Evolutionary conservation across 2,888 invertebrate genomes (phyloP), one percentile per base, ranked within the genome.

Genomic region (Ceriagrion tenellum): DNA sequence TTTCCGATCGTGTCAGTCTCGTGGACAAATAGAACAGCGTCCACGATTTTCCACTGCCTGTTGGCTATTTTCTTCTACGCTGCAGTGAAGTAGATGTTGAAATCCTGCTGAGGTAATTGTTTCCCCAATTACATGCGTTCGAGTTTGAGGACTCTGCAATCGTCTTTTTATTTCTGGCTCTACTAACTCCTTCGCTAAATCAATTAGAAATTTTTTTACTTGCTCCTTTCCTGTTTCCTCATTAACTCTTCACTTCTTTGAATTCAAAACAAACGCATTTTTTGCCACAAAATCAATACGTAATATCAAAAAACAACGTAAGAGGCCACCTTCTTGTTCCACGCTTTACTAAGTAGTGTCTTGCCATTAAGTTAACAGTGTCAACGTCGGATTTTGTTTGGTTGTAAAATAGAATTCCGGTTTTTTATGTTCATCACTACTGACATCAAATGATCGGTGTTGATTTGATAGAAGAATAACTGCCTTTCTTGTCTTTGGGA

Each of bases 391-490:
- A 88, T 88, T 88, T 88, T 30, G 88, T 88, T 6, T 88, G 35
- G 40, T 88, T 20, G 23, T 63, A 63, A 63, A 63, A 63, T 63
- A 63, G 23, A 63, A 63, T 63, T 23, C n/a, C n/a, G 40, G 40
- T 88, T 88, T 88, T 88, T 88, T 88, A 63, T 63, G 35, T 47
- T 35, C 40, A 47, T 40, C 35, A 40, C 35, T 30, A 88, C 88
- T 88, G 16, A 88, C 13, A 35, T 88, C 88, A 35, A 88, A 88
- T 88, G 30, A 88, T 10, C 88, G 16, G 47, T 88, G 88, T 40
- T 40, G 88, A 88, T 30, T 88, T 40, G 35, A 88, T 8, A 88
- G 88, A 35, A 88, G 88, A 88, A 30, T 88, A 88, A 88, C 88
- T 16, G 88, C 88, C 88, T 35, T 88, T 35, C 88, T 23, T 30